Evolutionary conservation across 2,888 invertebrate genomes (phyloP), one percentile per base, ranked within the genome.

Genomic region (Spialia ferax): DNA sequence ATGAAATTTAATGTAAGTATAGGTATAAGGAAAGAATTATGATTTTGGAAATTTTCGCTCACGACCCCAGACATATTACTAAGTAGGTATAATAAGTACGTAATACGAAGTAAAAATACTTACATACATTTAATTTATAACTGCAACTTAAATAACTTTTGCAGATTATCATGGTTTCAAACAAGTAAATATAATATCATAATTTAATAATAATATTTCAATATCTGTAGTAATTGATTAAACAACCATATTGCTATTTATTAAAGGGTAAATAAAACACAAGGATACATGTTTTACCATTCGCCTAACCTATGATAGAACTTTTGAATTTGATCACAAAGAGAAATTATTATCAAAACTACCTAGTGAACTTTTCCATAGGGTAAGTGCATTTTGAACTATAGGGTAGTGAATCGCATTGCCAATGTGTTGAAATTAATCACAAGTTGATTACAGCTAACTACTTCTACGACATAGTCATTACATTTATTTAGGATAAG

Each of bases 261-360:
- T 78, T 74, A 79, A 79, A 78, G 72, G 78, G 75, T 78, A 79
- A 86, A 88, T 75, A 82, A 72, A 85, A 85, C 81, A 75, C 70
- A 85, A 87, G 83, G 81, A 83, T 88, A 89, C 81, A 85, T 87
- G 87, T 88, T 85, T 88, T 83, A 88, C 85, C 88, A 88, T 92
- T 93, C 85, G 85, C 90, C 93, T 93, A 93, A 87, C 93, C 93
- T 93, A 93, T 92, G 92, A 92, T 92, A 93, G 91, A 88, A 88
- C 91, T 92, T 91, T 89, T 85, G 85, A 92, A 90, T 88, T 91
- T 88, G 90, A 92, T 92, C 91, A 88, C 90, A 90, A 93, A 91
- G 91, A 91, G 85, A 93, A 93, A 93, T 89, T 86, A 92, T 92
- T 92, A 91, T 90, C 87, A 89, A 90, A 89, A 89, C 91, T 93